A percentile compares a stretch with the other conserved stretches of the same genome.
These are phyloP conservation scores for Lates japonicus DNA, from an alignment of 2,797 vertebrate species.

Conservation along the genomic window DNA sequence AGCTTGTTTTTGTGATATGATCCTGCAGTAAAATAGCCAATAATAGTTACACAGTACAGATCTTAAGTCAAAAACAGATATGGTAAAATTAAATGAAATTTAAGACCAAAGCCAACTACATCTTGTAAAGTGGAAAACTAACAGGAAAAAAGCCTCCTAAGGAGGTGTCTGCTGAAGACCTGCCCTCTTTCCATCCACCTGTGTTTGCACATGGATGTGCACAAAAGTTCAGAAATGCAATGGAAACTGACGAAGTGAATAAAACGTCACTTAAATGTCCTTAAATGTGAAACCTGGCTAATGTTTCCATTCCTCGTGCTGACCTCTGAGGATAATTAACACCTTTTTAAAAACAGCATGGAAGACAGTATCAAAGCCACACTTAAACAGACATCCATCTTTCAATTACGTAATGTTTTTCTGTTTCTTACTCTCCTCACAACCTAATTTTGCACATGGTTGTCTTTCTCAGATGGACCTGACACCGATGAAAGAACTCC, in stretches of 20 bases:
- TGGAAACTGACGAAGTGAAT: too few relatives aligned
- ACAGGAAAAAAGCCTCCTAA: background rate
- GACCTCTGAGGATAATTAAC: background rate
- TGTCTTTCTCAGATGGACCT: conserved; percentile 75
- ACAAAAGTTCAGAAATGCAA: too few relatives aligned
- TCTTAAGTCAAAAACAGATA: background rate
- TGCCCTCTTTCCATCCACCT: too few relatives aligned
- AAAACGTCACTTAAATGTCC: too few relatives aligned
- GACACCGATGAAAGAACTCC: conserved; percentile 41
- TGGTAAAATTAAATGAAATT: background rate
- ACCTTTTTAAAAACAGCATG: background rate
- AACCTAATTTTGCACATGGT: background rate
- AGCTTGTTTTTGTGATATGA: background rate
- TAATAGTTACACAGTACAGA: background rate
- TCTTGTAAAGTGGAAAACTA: background rate
- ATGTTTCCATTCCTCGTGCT: too few relatives aligned
- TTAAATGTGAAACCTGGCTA: too few relatives aligned
- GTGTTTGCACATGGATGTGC: too few relatives aligned
- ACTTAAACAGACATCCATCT: too few relatives aligned
- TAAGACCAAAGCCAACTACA: background rate
- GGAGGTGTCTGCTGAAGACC: too few relatives aligned
- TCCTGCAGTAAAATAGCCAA: background rate
- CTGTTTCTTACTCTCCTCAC: background rate
- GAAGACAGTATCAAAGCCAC: too few relatives aligned
- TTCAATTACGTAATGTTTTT: background rate